Evolutionary conservation across 2,888 invertebrate genomes (phyloP).

Genomic region (Troilus luridus): DNA sequence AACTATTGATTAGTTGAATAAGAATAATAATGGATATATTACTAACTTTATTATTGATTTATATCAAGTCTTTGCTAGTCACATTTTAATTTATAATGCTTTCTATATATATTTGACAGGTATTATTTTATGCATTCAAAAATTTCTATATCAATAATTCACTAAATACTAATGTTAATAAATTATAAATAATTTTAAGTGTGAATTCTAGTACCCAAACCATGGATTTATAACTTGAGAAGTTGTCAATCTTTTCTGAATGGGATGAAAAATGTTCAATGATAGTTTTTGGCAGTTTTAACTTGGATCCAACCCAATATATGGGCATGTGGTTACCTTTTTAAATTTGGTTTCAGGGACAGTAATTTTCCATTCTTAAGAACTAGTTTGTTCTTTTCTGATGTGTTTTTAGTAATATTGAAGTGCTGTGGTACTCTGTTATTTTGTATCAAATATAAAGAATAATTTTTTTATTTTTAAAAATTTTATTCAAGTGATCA

Average conservation of each 20-base stretch:
- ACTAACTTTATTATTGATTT: neutral
- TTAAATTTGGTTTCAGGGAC: conserved; percentile 58
- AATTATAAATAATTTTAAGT: neutral
- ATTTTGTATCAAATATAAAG: neutral
- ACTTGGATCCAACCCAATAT: conserved; percentile 52
- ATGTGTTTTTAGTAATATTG: neutral
- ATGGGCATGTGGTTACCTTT: conserved; percentile 24
- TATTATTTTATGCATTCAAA: neutral
- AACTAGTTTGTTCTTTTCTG: conserved; percentile 12
- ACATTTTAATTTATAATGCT: neutral
- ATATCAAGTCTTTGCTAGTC: neutral
- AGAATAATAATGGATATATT: neutral
- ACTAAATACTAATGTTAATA: neutral
- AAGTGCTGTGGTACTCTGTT: neutral
- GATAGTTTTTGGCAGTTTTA: conserved; percentile 41
- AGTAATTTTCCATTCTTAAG: conserved; percentile 32
- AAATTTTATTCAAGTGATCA: neutral
- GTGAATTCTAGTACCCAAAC: neutral
- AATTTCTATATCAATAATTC: neutral
- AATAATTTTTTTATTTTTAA: neutral
- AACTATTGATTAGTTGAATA: too few relatives aligned
- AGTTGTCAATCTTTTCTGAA: conserved; percentile 5
- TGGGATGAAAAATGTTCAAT: conserved; percentile 16
- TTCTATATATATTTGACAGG: too few relatives aligned
- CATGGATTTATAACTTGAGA: neutral